These are phyloP conservation scores for Halyomorpha halys DNA, from an alignment of 1,140 invertebrate genomes.

Conservation along the genomic window DNA sequence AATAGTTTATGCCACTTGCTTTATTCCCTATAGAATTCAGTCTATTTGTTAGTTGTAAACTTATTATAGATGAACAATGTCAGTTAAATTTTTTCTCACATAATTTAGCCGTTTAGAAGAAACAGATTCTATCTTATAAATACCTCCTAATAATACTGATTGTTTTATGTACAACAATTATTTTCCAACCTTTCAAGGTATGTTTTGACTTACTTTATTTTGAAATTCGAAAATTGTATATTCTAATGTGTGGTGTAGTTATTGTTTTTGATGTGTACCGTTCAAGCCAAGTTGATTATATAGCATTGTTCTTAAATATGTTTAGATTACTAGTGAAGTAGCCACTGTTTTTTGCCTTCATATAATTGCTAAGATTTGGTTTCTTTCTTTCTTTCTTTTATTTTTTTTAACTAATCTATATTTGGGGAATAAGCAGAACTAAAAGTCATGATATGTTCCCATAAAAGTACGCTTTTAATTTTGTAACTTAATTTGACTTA, in stretches of 20 bases:
- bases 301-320: conserved; percentile 18
- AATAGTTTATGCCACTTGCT: conserved; percentile 25
- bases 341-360: conserved; percentile 17
- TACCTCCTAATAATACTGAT: background rate
- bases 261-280: conserved; percentile 19
- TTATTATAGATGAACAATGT: conserved; percentile 15
- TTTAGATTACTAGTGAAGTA: conserved; percentile 21
- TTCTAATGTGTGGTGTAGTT: conserved; percentile 19
- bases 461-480: conserved; percentile 13
- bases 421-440: conserved; percentile 17
- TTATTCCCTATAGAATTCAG: conserved; percentile 24
- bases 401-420: conserved; percentile 10
- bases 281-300: conserved; percentile 11
- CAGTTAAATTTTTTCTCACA: conserved; percentile 15
- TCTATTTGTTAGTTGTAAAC: conserved; percentile 20
- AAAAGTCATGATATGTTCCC: conserved; percentile 4
- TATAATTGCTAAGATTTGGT: conserved; percentile 18
- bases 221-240: conserved; percentile 19
- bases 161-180: background rate
- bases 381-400: background rate
- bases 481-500: conserved; percentile 1
- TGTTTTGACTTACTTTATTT: conserved; percentile 10
- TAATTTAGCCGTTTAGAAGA: conserved; percentile 12
- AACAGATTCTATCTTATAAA: conserved; percentile 12
- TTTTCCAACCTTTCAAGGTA: conserved; percentile 2